Evolutionary conservation across 2,797 vertebrate species (phyloP).

Genomic region (Carapus acus): DNA sequence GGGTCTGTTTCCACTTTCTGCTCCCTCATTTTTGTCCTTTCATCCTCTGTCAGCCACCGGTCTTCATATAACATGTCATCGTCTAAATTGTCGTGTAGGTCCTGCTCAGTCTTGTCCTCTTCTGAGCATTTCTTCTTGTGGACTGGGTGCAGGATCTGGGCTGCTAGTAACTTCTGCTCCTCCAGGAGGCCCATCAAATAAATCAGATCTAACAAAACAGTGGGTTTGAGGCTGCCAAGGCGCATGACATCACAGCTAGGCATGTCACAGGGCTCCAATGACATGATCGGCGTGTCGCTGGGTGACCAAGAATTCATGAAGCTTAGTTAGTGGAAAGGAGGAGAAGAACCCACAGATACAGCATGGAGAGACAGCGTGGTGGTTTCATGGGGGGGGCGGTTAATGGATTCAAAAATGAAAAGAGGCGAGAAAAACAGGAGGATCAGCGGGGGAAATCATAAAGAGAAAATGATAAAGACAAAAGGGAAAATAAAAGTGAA

Average conservation of each 20-base stretch:
- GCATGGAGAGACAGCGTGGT: slow-evolving; percentile 58
- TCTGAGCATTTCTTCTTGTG: slow-evolving; percentile 47
- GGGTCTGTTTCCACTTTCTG: slow-evolving; percentile 44
- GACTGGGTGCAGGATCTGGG: slow-evolving; percentile 16
- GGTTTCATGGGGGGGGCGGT: slow-evolving; percentile 58
- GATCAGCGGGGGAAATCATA: slow-evolving; percentile 51
- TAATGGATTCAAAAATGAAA: slow-evolving; percentile 57
- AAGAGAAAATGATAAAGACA: slow-evolving; percentile 53
- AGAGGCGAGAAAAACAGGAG: slow-evolving; percentile 57
- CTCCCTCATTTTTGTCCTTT: slow-evolving; percentile 44
- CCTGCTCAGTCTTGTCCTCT: slow-evolving; percentile 52
- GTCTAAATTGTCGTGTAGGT: slow-evolving; percentile 54
- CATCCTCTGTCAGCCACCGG: slow-evolving; percentile 39
- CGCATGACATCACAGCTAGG: slow-evolving; percentile 68
- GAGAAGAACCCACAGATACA: slow-evolving; percentile 64
- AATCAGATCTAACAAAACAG: slow-evolving; percentile 74
- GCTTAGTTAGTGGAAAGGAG: slow-evolving; percentile 71
- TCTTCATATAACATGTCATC: slow-evolving; percentile 60
- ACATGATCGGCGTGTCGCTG: slow-evolving; percentile 75
- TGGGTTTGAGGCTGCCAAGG: slow-evolving; percentile 69
- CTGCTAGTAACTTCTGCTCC: slow-evolving; percentile 63
- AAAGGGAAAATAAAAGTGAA: slow-evolving; percentile 41
- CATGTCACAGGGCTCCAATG: slow-evolving; percentile 72
- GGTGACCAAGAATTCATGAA: slow-evolving; percentile 86
- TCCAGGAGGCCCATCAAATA: slow-evolving; percentile 75